Percentiles rank a stretch among this genome's conserved stretches.
phyloP scores from a whole-genome alignment of 1,140 invertebrate species.

The Acromyrmex echinatior region DNA sequence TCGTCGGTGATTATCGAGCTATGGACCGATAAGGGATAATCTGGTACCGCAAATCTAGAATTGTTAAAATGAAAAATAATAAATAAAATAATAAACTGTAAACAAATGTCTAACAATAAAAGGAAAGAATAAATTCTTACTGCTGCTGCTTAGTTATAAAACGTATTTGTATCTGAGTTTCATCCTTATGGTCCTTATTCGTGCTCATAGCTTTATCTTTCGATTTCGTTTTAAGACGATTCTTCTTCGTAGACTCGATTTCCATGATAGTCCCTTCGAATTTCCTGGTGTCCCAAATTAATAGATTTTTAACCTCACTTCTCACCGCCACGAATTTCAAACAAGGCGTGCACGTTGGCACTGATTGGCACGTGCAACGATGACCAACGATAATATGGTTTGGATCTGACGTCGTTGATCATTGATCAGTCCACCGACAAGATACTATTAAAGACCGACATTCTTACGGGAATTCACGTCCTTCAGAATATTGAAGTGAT shows the following conservation, averaged over 20 bases:
- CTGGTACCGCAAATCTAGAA: slow-evolving; percentile 95
- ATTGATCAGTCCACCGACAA: too few relatives aligned
- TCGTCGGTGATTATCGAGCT: slow-evolving; percentile 89
- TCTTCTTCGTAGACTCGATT: background rate
- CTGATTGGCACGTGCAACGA: background rate
- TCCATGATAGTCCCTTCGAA: background rate
- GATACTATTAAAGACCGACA: too few relatives aligned
- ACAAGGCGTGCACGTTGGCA: background rate
- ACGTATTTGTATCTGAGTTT: slow-evolving; percentile 90
- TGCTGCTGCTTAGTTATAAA: slow-evolving; percentile 93
- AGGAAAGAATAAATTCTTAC: slow-evolving; percentile 87
- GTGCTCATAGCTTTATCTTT: background rate
- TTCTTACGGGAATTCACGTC: too few relatives aligned
- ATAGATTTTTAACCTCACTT: slow-evolving; percentile 1
- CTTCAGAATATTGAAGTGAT: too few relatives aligned
- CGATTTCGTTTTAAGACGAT: slow-evolving; percentile 5
- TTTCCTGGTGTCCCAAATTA: background rate
- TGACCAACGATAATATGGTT: background rate
- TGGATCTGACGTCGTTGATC: too few relatives aligned
- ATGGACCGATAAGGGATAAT: slow-evolving; percentile 93
- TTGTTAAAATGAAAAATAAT: slow-evolving; percentile 15
- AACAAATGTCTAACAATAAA: background rate
- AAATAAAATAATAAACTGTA: slow-evolving; percentile 14
- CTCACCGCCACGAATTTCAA: slow-evolving; percentile 7
- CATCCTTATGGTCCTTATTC: slow-evolving; percentile 20